Conservation (phyloP, 2,888 invertebrate genomes). For the Aricia artaxerxes region DNA sequence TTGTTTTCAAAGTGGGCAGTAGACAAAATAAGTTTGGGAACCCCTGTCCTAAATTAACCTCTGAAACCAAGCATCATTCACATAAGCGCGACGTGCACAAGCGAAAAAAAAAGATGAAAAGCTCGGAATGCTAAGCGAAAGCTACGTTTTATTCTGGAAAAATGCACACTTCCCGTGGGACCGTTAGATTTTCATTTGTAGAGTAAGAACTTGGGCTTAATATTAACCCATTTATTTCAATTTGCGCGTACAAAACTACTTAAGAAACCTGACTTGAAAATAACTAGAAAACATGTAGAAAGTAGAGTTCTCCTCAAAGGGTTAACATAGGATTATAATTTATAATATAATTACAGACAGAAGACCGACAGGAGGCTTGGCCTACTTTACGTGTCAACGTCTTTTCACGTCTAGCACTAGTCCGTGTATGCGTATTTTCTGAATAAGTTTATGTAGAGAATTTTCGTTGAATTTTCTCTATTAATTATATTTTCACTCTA, state of each 20-base stretch:
- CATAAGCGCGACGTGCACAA: too few relatives aligned
- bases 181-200: neutral
- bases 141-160: neutral
- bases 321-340: neutral
- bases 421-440: neutral
- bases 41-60: too few relatives aligned
- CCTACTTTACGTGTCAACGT: neutral
- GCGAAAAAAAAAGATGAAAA: too few relatives aligned
- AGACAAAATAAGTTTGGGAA: too few relatives aligned
- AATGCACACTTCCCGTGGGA: neutral
- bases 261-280: neutral
- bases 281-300: neutral
- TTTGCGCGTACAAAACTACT: neutral
- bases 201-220: neutral
- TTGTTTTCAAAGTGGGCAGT: too few relatives aligned
- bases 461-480: neutral
- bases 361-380: constrained; percentile 9
- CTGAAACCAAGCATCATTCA: too few relatives aligned
- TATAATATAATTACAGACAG: constrained; percentile 12
- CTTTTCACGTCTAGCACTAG: constrained; percentile 3
- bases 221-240: neutral
- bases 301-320: neutral
- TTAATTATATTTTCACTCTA: neutral
- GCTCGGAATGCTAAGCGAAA: neutral
- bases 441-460: neutral